A percentile compares a stretch with the other conserved stretches of the same genome.
phyloP scores from a whole-genome alignment of 2,888 invertebrate species.

The Hirtodrosophila duncani region DNA sequence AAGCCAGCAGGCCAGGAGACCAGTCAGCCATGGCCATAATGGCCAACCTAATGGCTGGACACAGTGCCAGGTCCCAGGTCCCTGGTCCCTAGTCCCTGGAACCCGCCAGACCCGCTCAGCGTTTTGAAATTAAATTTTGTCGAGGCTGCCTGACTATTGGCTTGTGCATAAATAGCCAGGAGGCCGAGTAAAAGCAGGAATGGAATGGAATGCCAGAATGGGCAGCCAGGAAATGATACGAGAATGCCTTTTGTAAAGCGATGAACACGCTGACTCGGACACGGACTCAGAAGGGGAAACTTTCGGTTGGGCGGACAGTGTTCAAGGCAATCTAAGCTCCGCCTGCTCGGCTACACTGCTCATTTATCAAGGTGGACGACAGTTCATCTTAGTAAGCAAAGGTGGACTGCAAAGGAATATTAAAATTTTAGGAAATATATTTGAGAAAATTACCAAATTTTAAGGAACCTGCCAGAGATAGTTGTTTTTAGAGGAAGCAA shows the following conservation, averaged over 20 bases:
- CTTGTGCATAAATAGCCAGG: constrained; percentile 30
- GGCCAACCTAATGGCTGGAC: constrained; percentile 24
- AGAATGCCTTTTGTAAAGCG: constrained; percentile 27
- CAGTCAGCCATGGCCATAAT: constrained; percentile 8
- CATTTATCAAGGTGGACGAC: too few relatives aligned
- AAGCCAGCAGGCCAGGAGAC: neutral
- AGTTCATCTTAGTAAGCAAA: too few relatives aligned
- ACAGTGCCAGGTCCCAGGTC: neutral
- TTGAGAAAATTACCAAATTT: too few relatives aligned
- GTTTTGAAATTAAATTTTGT: constrained; percentile 52
- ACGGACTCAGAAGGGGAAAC: constrained; percentile 2
- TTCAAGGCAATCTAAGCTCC: too few relatives aligned
- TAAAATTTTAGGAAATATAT: too few relatives aligned
- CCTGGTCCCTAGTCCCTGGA: too few relatives aligned
- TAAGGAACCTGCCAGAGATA: too few relatives aligned
- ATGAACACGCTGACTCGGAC: neutral
- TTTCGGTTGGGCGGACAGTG: constrained; percentile 1
- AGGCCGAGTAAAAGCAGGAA: neutral
- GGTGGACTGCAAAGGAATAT: too few relatives aligned
- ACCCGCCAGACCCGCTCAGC: too few relatives aligned
- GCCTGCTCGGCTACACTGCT: too few relatives aligned
- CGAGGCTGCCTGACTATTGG: constrained; percentile 21
- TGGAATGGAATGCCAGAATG: too few relatives aligned
- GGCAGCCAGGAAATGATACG: constrained; percentile 41
- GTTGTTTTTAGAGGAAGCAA: too few relatives aligned